A percentile compares a stretch with the other conserved stretches of the same genome.
phyloP scores from a whole-genome alignment of 2,797 vertebrate genomes.

The Acipenser transmontanus region DNA sequence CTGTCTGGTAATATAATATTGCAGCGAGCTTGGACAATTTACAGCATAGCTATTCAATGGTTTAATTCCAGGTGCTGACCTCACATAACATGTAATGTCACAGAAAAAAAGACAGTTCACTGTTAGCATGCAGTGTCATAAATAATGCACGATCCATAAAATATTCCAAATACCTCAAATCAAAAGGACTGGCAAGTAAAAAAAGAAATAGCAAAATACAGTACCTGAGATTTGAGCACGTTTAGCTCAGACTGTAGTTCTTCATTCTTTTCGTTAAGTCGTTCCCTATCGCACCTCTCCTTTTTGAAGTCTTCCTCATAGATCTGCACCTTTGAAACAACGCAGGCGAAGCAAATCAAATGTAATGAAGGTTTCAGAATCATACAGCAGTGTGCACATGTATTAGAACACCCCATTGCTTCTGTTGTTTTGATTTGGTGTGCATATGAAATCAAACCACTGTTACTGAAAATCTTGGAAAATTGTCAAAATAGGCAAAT shows the following conservation, averaged over 20 bases:
- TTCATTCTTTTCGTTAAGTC: constrained; percentile 55
- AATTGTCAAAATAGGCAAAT: too few relatives aligned
- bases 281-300: constrained; percentile 56
- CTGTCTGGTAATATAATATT: constrained; percentile 29
- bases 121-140: neutral
- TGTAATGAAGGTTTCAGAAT: neutral
- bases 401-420: too few relatives aligned
- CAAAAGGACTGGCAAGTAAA: too few relatives aligned
- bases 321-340: constrained; percentile 48
- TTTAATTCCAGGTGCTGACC: constrained; percentile 45
- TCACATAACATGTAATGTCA: constrained; percentile 35
- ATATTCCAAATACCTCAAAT: neutral
- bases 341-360: neutral
- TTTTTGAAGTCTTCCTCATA: constrained; percentile 63
- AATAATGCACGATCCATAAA: too few relatives aligned
- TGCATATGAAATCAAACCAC: too few relatives aligned
- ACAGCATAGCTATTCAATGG: constrained; percentile 40
- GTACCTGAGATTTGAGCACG: constrained; percentile 48
- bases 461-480: too few relatives aligned
- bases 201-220: too few relatives aligned
- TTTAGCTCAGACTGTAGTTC: constrained; percentile 38
- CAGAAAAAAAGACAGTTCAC: constrained; percentile 10
- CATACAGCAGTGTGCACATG: too few relatives aligned
- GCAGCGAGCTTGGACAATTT: constrained; percentile 30
- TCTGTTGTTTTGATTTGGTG: too few relatives aligned